Evolutionary conservation across 2,888 invertebrate species (phyloP), one percentile per base, ranked within the genome.

Genomic region (Pammene fasciana): DNA sequence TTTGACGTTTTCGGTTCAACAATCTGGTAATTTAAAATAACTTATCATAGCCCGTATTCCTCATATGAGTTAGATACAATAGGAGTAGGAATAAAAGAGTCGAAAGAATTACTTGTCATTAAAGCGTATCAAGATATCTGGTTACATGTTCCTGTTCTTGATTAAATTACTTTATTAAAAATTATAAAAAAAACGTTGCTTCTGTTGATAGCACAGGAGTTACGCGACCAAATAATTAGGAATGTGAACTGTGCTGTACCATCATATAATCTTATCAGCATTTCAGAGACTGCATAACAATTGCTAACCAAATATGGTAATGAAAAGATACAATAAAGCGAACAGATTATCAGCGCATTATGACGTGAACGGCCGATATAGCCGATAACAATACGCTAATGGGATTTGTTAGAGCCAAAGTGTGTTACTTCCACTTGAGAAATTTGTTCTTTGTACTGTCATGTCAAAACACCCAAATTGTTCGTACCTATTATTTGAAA

Each of bases 361-460:
- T 60, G 70, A 70, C 55, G 65, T 55, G 59, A 54, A 54, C 18
- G 26, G 41, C 59, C 46, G 59, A 62, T 46, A 65, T 65, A 48
- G 34, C 18, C 57, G 70, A 70, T 70, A 70, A 70, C 70, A 65
- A 65, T 70, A 68, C 65, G 65, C 70, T 70, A 70, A 65, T 55
- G 41, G 54, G 60, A 68, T 65, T 55, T 65, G 59, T 70, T 70
- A 65, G 60, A 70, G 54, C 38, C 48, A 43, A 48, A 57, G 26
- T 59, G 7, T 36, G 13, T 41, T 46, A 16, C 38, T 54, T 36
- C 62, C 26, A 52, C 48, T 56, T 54, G 48, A 59, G 46, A 66
- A 59, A 45, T 67, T 36, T 34, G 26, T 34, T 43, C 59, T 66
- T 50, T 62, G 14, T 66, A 46, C 38, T 48, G 14, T 52, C 43